Conservation (phyloP, 2,888 invertebrate species). For the Drosophila meridionalis region DNA sequence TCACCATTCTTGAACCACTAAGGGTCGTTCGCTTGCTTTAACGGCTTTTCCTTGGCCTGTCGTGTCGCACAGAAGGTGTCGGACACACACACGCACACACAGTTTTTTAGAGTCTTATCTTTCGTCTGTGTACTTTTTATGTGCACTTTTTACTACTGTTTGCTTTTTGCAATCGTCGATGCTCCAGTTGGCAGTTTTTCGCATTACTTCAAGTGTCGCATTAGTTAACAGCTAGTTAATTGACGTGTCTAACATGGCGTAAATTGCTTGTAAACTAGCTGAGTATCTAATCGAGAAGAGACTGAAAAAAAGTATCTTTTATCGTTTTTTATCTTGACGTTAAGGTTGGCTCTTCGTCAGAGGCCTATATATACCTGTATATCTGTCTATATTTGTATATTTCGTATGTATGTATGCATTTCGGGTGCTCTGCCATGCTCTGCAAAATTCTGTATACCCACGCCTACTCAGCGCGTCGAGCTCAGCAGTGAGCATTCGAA, state of each 20-base stretch:
- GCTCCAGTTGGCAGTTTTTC: slow-evolving; percentile 38
- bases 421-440: slow-evolving; percentile 26
- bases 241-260: slow-evolving; percentile 31
- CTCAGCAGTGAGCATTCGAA: slow-evolving; percentile 47
- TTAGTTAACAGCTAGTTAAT: slow-evolving; percentile 50
- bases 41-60: slow-evolving; percentile 35
- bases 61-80: slow-evolving; percentile 39
- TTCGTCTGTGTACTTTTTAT: slow-evolving; percentile 42
- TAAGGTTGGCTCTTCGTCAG: neutral
- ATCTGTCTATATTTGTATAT: neutral
- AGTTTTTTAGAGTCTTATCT: slow-evolving; percentile 54
- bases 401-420: neutral
- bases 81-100: slow-evolving; percentile 18
- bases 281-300: neutral
- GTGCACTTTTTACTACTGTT: slow-evolving; percentile 58
- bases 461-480: slow-evolving; percentile 17
- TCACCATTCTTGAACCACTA: slow-evolving; percentile 28
- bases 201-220: slow-evolving; percentile 40
- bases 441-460: slow-evolving; percentile 68
- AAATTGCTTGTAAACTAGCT: slow-evolving; percentile 32
- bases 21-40: slow-evolving; percentile 22
- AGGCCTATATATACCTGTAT: neutral
- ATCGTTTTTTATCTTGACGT: neutral
- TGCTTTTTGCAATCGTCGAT: slow-evolving; percentile 51
- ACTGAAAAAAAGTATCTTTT: neutral